Base-by-base conservation (phyloP, 92 coral and sea anemone genomes). In the Zoanthus gigantus region DNA sequence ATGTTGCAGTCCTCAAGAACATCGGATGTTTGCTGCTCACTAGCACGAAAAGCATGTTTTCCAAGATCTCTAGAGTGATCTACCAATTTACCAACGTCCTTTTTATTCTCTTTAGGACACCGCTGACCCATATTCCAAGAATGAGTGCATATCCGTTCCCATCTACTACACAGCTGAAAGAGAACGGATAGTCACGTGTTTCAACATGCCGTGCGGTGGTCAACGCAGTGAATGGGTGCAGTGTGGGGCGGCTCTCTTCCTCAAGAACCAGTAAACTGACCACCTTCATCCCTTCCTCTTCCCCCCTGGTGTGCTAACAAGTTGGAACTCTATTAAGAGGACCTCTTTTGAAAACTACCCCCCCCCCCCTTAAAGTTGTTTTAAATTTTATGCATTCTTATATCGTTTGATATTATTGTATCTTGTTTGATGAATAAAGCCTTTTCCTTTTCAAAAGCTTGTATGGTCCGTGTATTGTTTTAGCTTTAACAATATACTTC, bases 221-320 rank as follows among this genome's bases (percentile, higher is more conserved):
- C 91, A 94, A 52, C 96, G 88, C 66, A 91, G 91, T 88, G 92
- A 94, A 89, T 97, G 99, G 99, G 91, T 94, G 14, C 99, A 97
- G 93, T 97, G 99, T 89, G 99, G 99, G 7, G 97, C 96, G 8
- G 98, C 99, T 10, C 92, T 97, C 31, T 97, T 97, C 86, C 94
- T 97, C 3, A 97, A 95, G 91, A 92, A 94, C 78, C 98, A 97
- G 83, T 97, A 86, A 94, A 52, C 30, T 16, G 8, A 14, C 82
- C 4, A 83, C 5, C 10, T 28, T 30, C 10, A 37, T 5, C 4
- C 10, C 69, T 7, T 16, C 23, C 69, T 14, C 69, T 17, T 50
- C 56, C 12, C 18, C 67, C 31, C 11, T 15, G 17, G 30, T 8
- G 10, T 63, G 30, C 17, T 63, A 7, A 63, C 29, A 5, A 23